A percentile compares a stretch with the other conserved stretches of the same genome.
phyloP scores from a whole-genome alignment of 64 coral and sea anemone genomes.

The Hydrozoanthus tunicans region DNA sequence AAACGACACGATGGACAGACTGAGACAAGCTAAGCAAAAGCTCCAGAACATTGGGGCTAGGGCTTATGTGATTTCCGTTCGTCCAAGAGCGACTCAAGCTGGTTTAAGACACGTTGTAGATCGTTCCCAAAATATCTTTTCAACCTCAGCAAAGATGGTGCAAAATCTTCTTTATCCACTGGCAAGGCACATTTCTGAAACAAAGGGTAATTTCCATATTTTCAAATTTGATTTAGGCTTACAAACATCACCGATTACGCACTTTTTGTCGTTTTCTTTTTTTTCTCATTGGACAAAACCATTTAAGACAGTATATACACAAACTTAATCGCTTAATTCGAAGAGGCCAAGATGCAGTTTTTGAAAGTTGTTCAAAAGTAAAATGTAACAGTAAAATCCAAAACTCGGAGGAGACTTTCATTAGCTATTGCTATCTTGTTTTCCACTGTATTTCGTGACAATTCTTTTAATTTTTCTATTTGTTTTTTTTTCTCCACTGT shows the following conservation, averaged over 20 bases:
- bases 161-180: slow-evolving; percentile 3
- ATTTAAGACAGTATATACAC: too few relatives aligned
- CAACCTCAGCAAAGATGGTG: neutral
- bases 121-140: neutral
- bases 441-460: neutral
- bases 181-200: slow-evolving; percentile 1
- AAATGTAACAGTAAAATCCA: too few relatives aligned
- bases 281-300: neutral
- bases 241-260: too few relatives aligned
- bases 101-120: slow-evolving; percentile 19
- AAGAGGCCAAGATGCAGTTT: too few relatives aligned
- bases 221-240: neutral
- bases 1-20: neutral
- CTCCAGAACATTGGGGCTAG: slow-evolving; percentile 32
- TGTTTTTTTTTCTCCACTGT: neutral
- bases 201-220: slow-evolving; percentile 20
- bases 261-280: neutral
- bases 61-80: slow-evolving; percentile 27
- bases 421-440: neutral
- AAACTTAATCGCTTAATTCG: too few relatives aligned
- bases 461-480: neutral
- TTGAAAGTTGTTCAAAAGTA: too few relatives aligned
- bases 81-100: neutral
- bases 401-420: too few relatives aligned
- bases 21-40: neutral